phyloP scores from a whole-genome alignment of 2,113 vertebrate species.

The Nerophis ophidion region DNA sequence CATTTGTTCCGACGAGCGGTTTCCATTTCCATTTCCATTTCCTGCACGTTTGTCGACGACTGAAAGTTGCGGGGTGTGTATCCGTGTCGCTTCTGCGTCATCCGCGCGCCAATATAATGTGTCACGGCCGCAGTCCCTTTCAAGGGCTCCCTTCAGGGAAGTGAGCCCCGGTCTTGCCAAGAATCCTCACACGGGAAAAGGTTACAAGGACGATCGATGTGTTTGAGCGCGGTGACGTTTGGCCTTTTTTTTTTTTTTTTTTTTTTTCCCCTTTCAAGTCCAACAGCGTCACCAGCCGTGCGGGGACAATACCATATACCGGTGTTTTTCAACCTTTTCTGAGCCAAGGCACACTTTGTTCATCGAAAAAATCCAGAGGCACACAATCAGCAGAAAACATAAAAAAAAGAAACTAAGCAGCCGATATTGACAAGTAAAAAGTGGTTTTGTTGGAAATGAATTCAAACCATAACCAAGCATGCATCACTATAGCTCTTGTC shows the following conservation, averaged over 20 bases:
- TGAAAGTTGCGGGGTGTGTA: not conserved
- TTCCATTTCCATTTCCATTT: no score
- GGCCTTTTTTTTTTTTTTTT: slow-evolving; percentile 51
- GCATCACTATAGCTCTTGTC: no score
- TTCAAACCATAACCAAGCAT: no score
- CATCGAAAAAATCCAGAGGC: no score
- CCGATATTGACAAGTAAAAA: no score
- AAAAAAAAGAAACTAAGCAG: no score
- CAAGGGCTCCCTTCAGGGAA: slow-evolving; percentile 36
- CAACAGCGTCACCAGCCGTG: slow-evolving; percentile 31
- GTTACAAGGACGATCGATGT: slow-evolving; percentile 50
- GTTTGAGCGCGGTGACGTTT: slow-evolving; percentile 39
- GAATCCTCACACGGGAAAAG: slow-evolving; percentile 49
- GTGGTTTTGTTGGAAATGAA: no score
- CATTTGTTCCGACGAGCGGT: no score
- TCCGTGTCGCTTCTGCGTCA: slow-evolving; percentile 21
- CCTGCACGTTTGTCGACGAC: not conserved
- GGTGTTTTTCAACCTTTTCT: no score
- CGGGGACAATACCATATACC: not conserved
- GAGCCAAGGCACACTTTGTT: no score
- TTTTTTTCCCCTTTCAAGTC: slow-evolving; percentile 37
- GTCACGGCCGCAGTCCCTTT: slow-evolving; percentile 30
- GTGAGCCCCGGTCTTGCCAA: slow-evolving; percentile 42
- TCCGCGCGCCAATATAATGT: slow-evolving; percentile 29
- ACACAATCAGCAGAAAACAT: no score